Conservation (phyloP, 2,888 invertebrate genomes). For the Monoplex corrugatus region DNA sequence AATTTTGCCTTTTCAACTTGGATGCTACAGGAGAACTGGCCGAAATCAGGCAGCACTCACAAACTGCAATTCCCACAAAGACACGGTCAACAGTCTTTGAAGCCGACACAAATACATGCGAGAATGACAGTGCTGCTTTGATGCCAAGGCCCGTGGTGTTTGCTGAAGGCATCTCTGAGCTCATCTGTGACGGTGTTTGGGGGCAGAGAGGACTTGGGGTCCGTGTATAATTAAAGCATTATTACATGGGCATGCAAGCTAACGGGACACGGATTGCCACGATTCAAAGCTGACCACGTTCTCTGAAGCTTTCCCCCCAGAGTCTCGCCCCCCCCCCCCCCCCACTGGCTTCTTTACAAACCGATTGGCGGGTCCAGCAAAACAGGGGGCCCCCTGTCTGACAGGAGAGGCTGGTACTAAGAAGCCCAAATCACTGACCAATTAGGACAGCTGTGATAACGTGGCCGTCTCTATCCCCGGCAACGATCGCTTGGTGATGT, state of each 20-base stretch:
- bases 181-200: constrained; percentile 1
- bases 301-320: constrained; percentile 37
- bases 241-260: constrained; percentile 32
- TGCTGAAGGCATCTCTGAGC: neutral
- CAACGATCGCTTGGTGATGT: constrained; percentile 32
- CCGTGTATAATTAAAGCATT: constrained; percentile 35
- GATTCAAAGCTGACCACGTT: constrained; percentile 31
- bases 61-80: constrained; percentile 29
- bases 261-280: constrained; percentile 43
- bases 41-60: neutral
- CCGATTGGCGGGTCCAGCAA: neutral
- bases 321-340: neutral
- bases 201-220: neutral
- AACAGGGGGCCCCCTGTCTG: constrained; percentile 17
- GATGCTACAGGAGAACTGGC: neutral
- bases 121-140: constrained; percentile 32
- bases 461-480: constrained; percentile 10
- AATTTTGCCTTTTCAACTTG: neutral
- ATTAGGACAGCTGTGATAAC: constrained; percentile 29
- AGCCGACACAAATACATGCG: constrained; percentile 25
- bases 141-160: constrained; percentile 11
- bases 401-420: constrained; percentile 31
- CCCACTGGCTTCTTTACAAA: neutral
- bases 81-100: constrained; percentile 43
- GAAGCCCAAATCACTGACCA: constrained; percentile 26